These are phyloP conservation scores for Hylaeus anthracinus DNA, from an alignment of 1,140 invertebrate species.

Conservation along the genomic window DNA sequence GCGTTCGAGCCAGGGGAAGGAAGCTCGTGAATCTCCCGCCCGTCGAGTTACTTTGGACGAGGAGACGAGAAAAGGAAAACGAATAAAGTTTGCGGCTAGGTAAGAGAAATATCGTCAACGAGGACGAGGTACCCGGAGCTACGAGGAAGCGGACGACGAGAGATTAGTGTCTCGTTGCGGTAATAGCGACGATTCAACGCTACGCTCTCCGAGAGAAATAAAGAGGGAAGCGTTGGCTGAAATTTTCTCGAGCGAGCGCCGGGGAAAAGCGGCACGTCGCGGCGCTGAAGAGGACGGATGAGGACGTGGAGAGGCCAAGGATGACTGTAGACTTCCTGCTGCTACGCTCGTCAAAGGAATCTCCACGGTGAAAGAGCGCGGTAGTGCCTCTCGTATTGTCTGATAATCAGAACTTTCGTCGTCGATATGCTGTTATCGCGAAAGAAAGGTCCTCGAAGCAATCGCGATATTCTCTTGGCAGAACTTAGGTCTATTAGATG, in stretches of 20 bases:
- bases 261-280: constrained; percentile 1
- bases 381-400: too few species aligned
- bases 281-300: constrained; percentile 27
- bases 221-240: constrained; percentile 23
- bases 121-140: neutral
- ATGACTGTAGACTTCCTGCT: neutral
- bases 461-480: too few species aligned
- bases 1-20: neutral
- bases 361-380: too few species aligned
- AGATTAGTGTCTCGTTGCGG: constrained; percentile 56
- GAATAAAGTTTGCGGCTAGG: constrained; percentile 10
- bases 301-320: neutral
- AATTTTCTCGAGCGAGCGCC: constrained; percentile 30
- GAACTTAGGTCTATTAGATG: too few species aligned
- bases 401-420: too few species aligned
- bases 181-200: constrained; percentile 42
- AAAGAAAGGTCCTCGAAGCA: too few species aligned
- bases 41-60: constrained; percentile 16
- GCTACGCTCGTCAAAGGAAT: constrained; percentile 12
- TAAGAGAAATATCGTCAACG: neutral
- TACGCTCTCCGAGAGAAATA: neutral
- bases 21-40: constrained; percentile 2
- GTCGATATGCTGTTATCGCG: too few species aligned
- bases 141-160: constrained; percentile 21
- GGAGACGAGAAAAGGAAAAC: constrained; percentile 4